Conservation (phyloP, 2,888 invertebrate species). For the Eristalis tenax region DNA sequence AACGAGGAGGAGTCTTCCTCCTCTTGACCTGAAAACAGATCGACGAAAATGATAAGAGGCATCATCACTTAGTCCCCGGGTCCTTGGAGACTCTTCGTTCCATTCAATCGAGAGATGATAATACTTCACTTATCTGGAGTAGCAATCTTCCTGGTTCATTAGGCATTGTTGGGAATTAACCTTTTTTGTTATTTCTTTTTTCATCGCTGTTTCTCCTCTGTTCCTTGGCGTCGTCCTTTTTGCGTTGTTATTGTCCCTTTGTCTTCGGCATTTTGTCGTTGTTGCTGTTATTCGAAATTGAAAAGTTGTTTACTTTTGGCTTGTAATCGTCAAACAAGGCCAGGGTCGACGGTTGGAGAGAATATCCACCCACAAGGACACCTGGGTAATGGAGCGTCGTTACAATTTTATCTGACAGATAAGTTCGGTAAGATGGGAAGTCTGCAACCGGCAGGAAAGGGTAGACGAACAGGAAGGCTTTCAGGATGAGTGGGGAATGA, state of each 20-base stretch:
- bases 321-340: background rate
- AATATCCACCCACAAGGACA: constrained; percentile 18
- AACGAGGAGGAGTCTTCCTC: background rate
- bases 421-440: background rate
- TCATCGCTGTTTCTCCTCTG: background rate
- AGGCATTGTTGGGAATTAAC: constrained; percentile 65
- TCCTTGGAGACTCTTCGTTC: constrained; percentile 42
- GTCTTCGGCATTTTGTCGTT: background rate
- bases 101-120: constrained; percentile 67
- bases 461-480: background rate
- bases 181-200: constrained; percentile 27
- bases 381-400: constrained; percentile 12
- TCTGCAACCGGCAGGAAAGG: background rate
- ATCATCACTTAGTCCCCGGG: constrained; percentile 59
- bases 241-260: constrained; percentile 1
- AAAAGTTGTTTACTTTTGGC: constrained; percentile 32
- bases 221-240: background rate
- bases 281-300: constrained; percentile 28
- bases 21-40: constrained; percentile 55
- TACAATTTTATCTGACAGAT: background rate
- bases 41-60: constrained; percentile 59
- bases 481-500: background rate
- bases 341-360: background rate
- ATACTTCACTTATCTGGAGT: constrained; percentile 65
- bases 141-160: constrained; percentile 69